phyloP scores from a whole-genome alignment of 1,140 invertebrate species.

The Heliconius hermathena region DNA sequence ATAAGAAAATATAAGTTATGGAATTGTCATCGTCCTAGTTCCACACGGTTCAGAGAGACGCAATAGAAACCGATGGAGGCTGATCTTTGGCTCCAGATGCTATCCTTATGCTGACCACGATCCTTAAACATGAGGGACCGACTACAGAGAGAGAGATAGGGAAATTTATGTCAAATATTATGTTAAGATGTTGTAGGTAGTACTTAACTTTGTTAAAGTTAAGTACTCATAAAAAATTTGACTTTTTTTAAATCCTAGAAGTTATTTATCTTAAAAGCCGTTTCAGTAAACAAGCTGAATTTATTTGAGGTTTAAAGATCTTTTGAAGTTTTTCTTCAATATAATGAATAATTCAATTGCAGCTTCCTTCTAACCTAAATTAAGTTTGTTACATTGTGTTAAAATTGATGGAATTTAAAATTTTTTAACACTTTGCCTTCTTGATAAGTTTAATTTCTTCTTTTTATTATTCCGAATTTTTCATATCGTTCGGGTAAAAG shows the following conservation, averaged over 20 bases:
- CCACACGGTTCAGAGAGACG: too few relatives aligned
- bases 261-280: not conserved
- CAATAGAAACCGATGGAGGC: too few relatives aligned
- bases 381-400: not conserved
- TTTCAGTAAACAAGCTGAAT: not conserved
- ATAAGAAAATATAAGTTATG: too few relatives aligned
- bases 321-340: slow-evolving; percentile 18
- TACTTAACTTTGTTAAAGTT: too few relatives aligned
- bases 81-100: too few relatives aligned
- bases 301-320: slow-evolving; percentile 8
- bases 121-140: too few relatives aligned
- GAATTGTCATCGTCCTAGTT: too few relatives aligned
- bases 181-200: not conserved
- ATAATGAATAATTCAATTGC: slow-evolving; percentile 20
- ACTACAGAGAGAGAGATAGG: too few relatives aligned
- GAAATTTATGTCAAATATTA: not conserved
- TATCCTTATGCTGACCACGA: too few relatives aligned
- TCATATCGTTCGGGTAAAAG: not conserved
- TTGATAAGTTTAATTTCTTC: not conserved
- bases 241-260: not conserved
- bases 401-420: not conserved
- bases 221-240: not conserved
- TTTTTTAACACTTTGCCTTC: not conserved
- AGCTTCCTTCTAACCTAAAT: slow-evolving; percentile 10
- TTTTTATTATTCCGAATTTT: not conserved